Conservation (phyloP, 2,113 vertebrate species). For the Perca schrenkii region DNA sequence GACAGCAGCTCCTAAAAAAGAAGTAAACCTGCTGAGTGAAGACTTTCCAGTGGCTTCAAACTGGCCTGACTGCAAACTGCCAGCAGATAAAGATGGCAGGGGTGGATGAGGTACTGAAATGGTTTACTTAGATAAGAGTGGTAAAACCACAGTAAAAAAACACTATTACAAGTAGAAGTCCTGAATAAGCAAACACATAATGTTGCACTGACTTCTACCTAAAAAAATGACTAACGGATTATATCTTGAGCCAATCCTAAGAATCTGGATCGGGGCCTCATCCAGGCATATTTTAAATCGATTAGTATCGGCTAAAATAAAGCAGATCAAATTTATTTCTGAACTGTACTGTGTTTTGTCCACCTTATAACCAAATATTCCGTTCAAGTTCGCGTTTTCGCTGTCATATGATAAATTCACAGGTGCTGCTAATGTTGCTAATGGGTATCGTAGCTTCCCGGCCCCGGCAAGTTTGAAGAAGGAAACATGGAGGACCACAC, state of each 20-base stretch:
- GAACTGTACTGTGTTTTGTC: too few species aligned
- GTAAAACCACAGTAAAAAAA: not conserved
- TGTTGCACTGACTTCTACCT: not conserved
- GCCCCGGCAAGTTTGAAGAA: too few species aligned
- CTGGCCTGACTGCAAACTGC: not conserved
- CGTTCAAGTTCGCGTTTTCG: too few species aligned
- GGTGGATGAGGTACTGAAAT: not conserved
- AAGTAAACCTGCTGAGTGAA: conserved; percentile 6
- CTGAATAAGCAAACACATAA: not conserved
- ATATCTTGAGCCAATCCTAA: not conserved
- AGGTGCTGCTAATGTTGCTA: too few species aligned
- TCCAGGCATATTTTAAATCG: not conserved
- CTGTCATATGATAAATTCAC: too few species aligned
- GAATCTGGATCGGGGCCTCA: not conserved
- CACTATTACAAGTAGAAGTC: not conserved
- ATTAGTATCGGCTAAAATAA: not conserved
- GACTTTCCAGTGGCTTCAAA: not conserved
- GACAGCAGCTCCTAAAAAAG: not conserved
- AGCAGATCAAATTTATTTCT: not conserved
- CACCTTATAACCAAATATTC: too few species aligned
- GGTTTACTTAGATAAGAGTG: not conserved
- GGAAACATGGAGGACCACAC: too few species aligned
- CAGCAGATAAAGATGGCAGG: not conserved
- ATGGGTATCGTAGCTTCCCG: too few species aligned
- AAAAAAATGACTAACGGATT: not conserved